Base-by-base conservation (phyloP, 2,113 vertebrate genomes). In the Picathartes gymnocephalus region DNA sequence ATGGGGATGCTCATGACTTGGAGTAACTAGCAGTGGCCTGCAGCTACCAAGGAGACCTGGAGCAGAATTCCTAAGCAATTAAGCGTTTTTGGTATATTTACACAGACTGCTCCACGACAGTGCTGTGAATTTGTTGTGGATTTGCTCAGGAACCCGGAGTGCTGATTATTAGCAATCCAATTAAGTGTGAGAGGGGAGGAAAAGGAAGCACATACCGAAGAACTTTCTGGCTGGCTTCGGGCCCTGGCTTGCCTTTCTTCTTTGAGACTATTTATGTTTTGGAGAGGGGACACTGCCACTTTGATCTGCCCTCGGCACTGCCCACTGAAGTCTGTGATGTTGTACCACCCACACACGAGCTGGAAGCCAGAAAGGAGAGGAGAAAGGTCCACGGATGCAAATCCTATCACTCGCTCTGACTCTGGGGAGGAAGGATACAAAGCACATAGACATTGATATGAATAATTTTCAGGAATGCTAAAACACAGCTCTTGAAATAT, bases 261-360 rank as follows among this genome's bases (percentile, higher is more conserved):
- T 51, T 97, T 97, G 40, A 99, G 98, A 7, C 98, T 83, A 12
- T 85, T 92, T 11, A 99, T 73, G 35, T 85, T 98, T 42, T 97
- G 98, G 40, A 99, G 96, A 25, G 99, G 99, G 28, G 98, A 98
- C 90, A 99, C 16, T 2, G 99, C 98, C 51, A 99, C 99, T 97
- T 99, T 99, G 42, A 99, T 96, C 96, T 99, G 99, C 28, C 99
- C 99, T 24, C 98, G 98, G 97, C 99, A 99, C 82, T 99, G 99
- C 16, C 99, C 99, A 4, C 98, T 98, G 96, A 99, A 98, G 92
- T 99, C 99, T 1, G 98, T 98, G 89, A 99, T 99, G 86, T 99
- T 99, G 98, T 99, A 99, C 99, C 99, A 99, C 13, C 99, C 99
- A 5, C 99, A 99, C 82, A 99, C 97, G 1, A 98, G 98, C 92